A percentile compares a stretch with the other conserved stretches of the same genome.
Evolutionary conservation across 2,888 invertebrate genomes (phyloP).

Genomic region (Parnassius apollo): DNA sequence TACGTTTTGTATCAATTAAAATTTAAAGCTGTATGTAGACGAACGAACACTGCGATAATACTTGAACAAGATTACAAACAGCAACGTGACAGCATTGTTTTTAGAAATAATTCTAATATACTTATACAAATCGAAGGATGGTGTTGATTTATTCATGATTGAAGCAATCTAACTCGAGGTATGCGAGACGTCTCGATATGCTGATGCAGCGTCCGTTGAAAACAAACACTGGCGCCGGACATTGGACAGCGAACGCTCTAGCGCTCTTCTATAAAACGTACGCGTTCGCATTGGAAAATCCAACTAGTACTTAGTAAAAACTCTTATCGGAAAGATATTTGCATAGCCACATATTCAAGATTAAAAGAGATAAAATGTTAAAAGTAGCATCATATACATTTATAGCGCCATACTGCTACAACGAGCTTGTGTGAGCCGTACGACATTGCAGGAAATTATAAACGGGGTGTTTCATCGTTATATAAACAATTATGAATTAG

Average conservation of each 20-base stretch:
- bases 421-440: not conserved
- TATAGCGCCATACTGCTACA: not conserved
- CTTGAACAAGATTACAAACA: not conserved
- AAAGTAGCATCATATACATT: not conserved
- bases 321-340: conserved; percentile 32
- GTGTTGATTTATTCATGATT: conserved; percentile 56
- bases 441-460: not conserved
- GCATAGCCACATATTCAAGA: conserved; percentile 30
- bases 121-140: conserved; percentile 35
- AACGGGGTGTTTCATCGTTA: not conserved
- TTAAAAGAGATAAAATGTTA: conserved; percentile 11
- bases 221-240: conserved; percentile 32
- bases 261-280: conserved; percentile 44
- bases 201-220: conserved; percentile 43
- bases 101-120: conserved; percentile 23
- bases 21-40: no score
- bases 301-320: conserved; percentile 37
- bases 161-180: conserved; percentile 46
- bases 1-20: no score
- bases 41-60: no score
- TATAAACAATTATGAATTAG: no score
- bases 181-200: conserved; percentile 47
- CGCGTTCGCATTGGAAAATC: conserved; percentile 49
- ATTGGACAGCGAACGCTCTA: conserved; percentile 31
- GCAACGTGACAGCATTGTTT: conserved; percentile 8